These are phyloP conservation scores for Turritopsis dohrnii DNA, from an alignment of 30 jellyfish, hydroid and myxozoan species.

Conservation along the genomic window DNA sequence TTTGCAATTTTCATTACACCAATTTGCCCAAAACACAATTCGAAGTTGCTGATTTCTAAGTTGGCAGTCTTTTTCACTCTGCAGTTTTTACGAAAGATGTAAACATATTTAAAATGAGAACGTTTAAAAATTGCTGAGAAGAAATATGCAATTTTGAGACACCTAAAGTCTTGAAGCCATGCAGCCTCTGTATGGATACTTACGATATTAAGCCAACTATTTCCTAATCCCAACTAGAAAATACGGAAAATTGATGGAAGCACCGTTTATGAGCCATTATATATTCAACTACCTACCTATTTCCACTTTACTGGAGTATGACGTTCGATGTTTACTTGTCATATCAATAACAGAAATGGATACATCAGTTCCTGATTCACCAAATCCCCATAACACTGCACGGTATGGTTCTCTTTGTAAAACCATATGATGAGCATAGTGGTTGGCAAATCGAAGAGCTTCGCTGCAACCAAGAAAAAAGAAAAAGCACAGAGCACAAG, in stretches of 20 bases:
- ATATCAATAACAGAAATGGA: not conserved
- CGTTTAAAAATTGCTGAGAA: too few species aligned
- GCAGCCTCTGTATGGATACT: too few species aligned
- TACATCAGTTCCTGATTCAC: conserved; percentile 4
- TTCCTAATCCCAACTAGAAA: not conserved
- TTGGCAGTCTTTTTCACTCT: too few species aligned
- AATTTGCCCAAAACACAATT: too few species aligned
- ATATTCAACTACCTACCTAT: not conserved
- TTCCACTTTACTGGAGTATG: not conserved
- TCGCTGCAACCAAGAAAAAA: not conserved
- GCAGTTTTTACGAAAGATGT: too few species aligned
- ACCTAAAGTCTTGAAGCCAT: too few species aligned
- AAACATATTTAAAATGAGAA: too few species aligned
- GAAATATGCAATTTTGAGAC: too few species aligned
- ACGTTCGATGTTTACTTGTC: not conserved
- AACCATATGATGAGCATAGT: conserved; percentile 44
- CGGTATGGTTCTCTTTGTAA: conserved; percentile 24
- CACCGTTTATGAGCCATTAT: not conserved
- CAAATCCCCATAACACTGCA: conserved; percentile 48
- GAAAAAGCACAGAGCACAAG: not conserved
- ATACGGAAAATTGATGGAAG: not conserved
- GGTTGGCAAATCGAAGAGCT: conserved; percentile 39
- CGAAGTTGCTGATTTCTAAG: too few species aligned
- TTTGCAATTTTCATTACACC: too few species aligned
- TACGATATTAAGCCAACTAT: not conserved